Base-by-base conservation (phyloP, 1,140 invertebrate species). In the Macrostomum lignano region DNA sequence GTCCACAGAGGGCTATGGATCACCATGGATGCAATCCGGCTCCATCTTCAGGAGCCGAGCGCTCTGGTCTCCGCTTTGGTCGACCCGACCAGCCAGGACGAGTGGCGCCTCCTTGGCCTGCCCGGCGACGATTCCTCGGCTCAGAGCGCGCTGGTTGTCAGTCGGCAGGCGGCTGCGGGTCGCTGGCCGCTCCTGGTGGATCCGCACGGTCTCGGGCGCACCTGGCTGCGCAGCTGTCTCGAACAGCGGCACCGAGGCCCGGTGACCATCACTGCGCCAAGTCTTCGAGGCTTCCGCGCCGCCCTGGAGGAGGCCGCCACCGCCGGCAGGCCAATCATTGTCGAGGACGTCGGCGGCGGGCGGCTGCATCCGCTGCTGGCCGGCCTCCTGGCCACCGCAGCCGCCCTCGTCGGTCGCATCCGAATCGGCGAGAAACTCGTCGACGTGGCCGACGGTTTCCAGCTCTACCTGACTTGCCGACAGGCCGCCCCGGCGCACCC, bases 161-260 rank as follows among this genome's bases (percentile, higher is more conserved):
- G 77, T n/a, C n/a, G n/a, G n/a, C n/a, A n/a, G n/a, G 77, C 78
- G 0, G 84, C 84, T 56, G 79, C 81, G 0, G 70, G 74, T 33
- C 41, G 57, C 15, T 93, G 81, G 61, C 81, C 84, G 3, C 58
- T 93, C 7, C 53, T 93, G n/a, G 72, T 93, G 7, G 84, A 93
- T 64, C 84, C 84, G 3, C 84, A 93, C 58, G 79, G 70, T 45
- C 84, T 91, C 61, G 84, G 82, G 5, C 91, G 88, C 60, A 72
- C 78, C 54, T 93, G 84, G 84, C 81, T 93, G 26, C 86, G 84
- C 53, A 82, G n/a, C n/a, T n/a, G n/a, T n/a, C n/a, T n/a, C n/a
- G n/a, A 78, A 42, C 79, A 79, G 52, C 82, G 91, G 59, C 62
- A 65, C 11, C 57, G 67, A 7, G 86, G 86, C 52, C 78, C 86